Evolutionary conservation across 53 echinoderm and acorn worm species (phyloP), one percentile per base, ranked within the genome.

Genomic region (Patiria pectinifera): DNA sequence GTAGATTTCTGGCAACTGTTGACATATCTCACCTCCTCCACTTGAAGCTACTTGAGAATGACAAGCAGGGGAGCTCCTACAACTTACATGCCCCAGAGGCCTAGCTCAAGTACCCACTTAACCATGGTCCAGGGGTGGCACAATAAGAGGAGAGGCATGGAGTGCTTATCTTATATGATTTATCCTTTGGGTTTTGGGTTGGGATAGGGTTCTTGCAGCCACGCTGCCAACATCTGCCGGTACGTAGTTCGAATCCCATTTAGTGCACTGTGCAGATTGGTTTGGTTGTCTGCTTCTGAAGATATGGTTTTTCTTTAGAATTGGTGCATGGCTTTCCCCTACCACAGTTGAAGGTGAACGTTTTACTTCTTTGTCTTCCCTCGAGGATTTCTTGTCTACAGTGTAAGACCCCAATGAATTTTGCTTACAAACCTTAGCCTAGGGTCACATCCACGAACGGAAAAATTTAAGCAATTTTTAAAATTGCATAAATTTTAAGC

Each of bases 41-140:
- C 82, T 82, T 59, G 19, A 58, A 82, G 82, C 82, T 58, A 82
- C 82, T 82, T 82, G 59, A 82, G 58, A 45, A 21, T 18, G 11
- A 24, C 48, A 79, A 79, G 80, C 45, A 79, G 16, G 45, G 5
- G 43, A 24, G 11, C 48, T 2, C 80, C 43, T 14, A 66, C 66
- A 46, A 11, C 10, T 46, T 74, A 23, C 24, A n/a, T 23, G 74
- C 74, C 74, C 74, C 22, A 16, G 21, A 24, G 74, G 22, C 74
- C 22, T 23, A n/a, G 19, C 3, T 66, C 6, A 24, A 74, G 74
- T 74, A 21, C 74, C 53, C 74, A 74, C 74, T 74, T 23, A 24
- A n/a, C 66, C 66, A 4, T 11, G 19, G 66, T 66, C 66, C 66
- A 66, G 15, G 13, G 15, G 14, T 66, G 14, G 66, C 19, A 16